Conservation (phyloP, 2,797 vertebrate genomes). For the Alcedo atthis region DNA sequence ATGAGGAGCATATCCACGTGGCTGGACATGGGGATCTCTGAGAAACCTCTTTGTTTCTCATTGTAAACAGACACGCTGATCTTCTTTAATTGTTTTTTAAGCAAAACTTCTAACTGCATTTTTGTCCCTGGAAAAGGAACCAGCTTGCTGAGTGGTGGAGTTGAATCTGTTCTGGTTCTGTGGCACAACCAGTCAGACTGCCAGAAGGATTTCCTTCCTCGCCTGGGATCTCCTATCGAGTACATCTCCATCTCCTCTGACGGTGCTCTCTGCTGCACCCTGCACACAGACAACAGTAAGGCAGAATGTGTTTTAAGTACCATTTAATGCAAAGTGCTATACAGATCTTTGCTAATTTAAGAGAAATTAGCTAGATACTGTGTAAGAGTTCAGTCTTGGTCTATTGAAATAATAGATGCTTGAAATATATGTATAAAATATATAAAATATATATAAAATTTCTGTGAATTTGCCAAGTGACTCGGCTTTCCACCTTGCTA, state of each 20-base stretch:
- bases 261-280: conserved; percentile 86
- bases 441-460: too few relatives aligned
- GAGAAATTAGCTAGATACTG: background rate
- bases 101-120: background rate
- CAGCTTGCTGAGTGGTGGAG: conserved; percentile 90
- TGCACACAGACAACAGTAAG: conserved; percentile 95
- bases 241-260: conserved; percentile 86
- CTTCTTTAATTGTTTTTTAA: background rate
- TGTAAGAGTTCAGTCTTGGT: background rate
- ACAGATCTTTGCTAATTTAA: background rate
- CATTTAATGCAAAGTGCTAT: background rate
- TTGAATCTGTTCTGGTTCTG: conserved; percentile 93
- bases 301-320: background rate
- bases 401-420: background rate
- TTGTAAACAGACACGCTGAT: background rate
- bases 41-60: background rate
- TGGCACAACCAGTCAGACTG: conserved; percentile 85
- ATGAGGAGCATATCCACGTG: rapidly evolving
- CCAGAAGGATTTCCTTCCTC: conserved; percentile 90
- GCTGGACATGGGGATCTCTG: background rate
- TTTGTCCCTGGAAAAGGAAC: conserved; percentile 79
- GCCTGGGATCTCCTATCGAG: conserved; percentile 88
- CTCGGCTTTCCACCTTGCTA: background rate
- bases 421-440: background rate
- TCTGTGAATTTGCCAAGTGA: background rate